Evolutionary conservation across 2,888 invertebrate species (phyloP).

Genomic region (Dryobotodes eremita): DNA sequence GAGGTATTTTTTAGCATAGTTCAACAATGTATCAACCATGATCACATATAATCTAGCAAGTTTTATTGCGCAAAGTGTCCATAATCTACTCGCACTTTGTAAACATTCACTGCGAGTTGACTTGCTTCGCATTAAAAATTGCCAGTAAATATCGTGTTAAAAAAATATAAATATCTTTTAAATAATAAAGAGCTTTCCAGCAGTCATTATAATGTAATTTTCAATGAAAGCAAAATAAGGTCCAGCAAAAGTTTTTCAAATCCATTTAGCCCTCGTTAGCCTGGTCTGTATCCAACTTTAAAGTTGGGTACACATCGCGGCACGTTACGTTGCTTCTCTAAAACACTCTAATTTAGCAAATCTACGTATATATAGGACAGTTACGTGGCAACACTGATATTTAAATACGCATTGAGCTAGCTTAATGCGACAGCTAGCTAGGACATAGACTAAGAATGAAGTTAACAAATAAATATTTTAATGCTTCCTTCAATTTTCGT

Average conservation of each 20-base stretch:
- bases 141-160: background rate
- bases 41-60: no score
- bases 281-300: slow-evolving; percentile 20
- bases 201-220: background rate
- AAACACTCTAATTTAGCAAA: slow-evolving; percentile 8
- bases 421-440: background rate
- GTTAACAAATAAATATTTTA: background rate
- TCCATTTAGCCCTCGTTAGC: slow-evolving; percentile 27
- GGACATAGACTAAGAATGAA: background rate
- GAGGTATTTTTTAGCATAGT: background rate
- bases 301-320: slow-evolving; percentile 12
- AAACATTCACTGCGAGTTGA: background rate
- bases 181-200: background rate
- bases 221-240: background rate
- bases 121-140: background rate
- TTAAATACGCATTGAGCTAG: slow-evolving; percentile 6
- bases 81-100: background rate
- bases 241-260: background rate
- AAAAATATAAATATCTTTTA: no score
- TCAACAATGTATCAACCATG: background rate
- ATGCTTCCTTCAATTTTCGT: background rate
- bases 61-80: background rate
- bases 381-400: slow-evolving; percentile 4
- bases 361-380: background rate
- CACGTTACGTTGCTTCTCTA: slow-evolving; percentile 20